A percentile compares a stretch with the other conserved stretches of the same genome.
These are phyloP conservation scores for Mesocentrotus franciscanus DNA, from an alignment of 53 echinoderm and acorn worm genomes.

Conservation along the genomic window DNA sequence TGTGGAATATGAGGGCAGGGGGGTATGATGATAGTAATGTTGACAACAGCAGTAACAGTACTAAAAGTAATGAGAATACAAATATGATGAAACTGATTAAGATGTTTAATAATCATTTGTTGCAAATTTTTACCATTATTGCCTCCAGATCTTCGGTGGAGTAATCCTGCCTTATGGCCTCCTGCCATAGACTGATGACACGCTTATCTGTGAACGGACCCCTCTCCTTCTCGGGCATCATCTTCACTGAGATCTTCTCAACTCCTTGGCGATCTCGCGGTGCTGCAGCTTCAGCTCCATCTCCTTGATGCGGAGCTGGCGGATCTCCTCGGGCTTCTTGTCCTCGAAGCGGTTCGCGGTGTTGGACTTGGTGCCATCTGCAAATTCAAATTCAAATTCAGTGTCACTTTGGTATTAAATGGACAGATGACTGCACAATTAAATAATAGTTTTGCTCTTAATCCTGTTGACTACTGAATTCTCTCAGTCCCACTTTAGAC, in stretches of 20 bases:
- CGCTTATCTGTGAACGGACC: constrained; percentile 86
- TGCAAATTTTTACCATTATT: constrained; percentile 67
- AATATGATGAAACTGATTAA: too few relatives aligned
- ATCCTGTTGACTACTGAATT: too few relatives aligned
- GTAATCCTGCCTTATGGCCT: constrained; percentile 84
- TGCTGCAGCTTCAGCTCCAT: constrained; percentile 93
- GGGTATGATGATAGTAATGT: not conserved
- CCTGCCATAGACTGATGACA: constrained; percentile 87
- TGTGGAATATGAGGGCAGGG: not conserved
- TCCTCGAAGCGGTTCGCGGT: not conserved
- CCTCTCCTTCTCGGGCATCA: constrained; percentile 80
- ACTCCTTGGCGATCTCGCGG: constrained; percentile 78
- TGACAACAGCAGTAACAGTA: not conserved
- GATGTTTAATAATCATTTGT: not conserved
- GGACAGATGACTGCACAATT: not conserved
- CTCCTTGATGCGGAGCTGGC: constrained; percentile 73
- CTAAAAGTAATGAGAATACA: not conserved
- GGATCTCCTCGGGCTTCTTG: constrained; percentile 54
- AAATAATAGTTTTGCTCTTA: too few relatives aligned
- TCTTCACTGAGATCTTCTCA: constrained; percentile 79
- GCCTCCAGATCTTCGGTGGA: constrained; percentile 83
- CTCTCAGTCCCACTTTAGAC: too few relatives aligned
- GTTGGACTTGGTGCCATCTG: constrained; percentile 2
- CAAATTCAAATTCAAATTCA: not conserved
- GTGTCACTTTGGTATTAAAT: not conserved